Conservation (phyloP, 2,113 vertebrate genomes). For the Edolisoma coerulescens region DNA sequence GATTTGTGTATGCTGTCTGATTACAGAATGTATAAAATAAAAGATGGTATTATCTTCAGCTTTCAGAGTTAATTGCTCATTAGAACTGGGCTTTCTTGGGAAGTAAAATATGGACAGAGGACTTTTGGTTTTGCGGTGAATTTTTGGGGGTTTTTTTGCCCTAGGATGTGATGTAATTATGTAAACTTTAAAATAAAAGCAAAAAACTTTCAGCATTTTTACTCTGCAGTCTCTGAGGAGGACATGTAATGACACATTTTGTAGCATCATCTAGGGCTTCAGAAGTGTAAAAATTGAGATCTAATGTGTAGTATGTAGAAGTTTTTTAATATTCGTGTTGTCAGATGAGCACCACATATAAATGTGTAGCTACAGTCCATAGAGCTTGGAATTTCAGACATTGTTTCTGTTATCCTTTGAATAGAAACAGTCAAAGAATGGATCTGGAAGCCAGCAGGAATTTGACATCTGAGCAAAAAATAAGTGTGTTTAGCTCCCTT, state of each 20-base stretch:
- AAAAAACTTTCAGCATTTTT: not conserved
- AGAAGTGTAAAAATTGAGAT: not conserved
- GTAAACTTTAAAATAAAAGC: not conserved
- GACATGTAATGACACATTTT: not conserved
- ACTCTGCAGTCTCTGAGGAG: not conserved
- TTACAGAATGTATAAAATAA: not conserved
- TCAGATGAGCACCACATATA: not conserved
- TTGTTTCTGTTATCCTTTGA: slow-evolving; percentile 57
- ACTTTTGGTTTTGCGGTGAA: not conserved
- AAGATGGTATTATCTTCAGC: not conserved
- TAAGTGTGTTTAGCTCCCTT: not conserved
- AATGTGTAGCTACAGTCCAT: not conserved
- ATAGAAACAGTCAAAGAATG: slow-evolving; percentile 40
- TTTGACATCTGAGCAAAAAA: slow-evolving; percentile 54
- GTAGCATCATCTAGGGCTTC: not conserved
- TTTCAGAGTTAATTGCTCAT: not conserved
- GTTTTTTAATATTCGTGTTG: not conserved
- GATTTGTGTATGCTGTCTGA: not conserved
- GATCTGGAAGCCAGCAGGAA: slow-evolving; percentile 45
- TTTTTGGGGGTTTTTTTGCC: not conserved
- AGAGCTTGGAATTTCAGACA: slow-evolving; percentile 34
- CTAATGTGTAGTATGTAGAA: not conserved
- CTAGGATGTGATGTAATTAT: not conserved
- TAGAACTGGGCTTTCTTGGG: not conserved
- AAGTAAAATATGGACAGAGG: not conserved